Evolutionary conservation across 2,797 vertebrate genomes (phyloP), one percentile per base, ranked within the genome.

Genomic region (Microcaecilia unicolor): DNA sequence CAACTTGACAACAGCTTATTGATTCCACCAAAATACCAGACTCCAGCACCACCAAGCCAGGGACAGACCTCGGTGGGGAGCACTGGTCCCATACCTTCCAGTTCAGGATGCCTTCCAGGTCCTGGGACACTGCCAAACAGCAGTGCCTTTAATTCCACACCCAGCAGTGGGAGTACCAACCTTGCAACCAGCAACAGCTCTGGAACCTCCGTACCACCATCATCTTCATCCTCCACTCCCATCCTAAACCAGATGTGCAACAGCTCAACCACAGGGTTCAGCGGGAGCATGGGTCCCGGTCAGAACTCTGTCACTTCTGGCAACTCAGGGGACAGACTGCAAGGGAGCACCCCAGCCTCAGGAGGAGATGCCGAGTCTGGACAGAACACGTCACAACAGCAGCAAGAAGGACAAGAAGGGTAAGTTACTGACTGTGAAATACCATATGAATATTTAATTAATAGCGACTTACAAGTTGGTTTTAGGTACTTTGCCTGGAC

Each of bases 1-100:
- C 74, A 87, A 57, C 64, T 97, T 30, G 95, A 98, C 61, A 86
- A 78, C 78, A 90, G 80, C 72, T 84, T 98, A 2, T 48, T 98
- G 60, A 58, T 85, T 31, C 91, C 93, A 15, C 88, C 91, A 3
- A 97, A 90, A 67, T 73, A 75, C 55, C 90, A 86, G 55, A 52
- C 72, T n/a, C 47, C 77, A 8, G 53, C 58, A 2, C 32, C 61
- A 34, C 49, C 58, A 20, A 61, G 27, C 65, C 72, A 74, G 61
- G 46, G 61, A 13, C 83, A 39, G 22, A 48, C 61, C 41, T 50
- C 45, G 9, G 68, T 47, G 19, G 77, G 66, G 22, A 74, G 8
- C 13, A 7, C 61, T 11, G 73, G 61, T n/a, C 28, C 72, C 1
- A 29, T 39, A 13, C 34, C 74, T 38, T 28, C 76, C 4, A 41